Evolutionary conservation across 37 sponge, comb jelly and placozoan genomes (phyloP), one percentile per base, ranked within the genome.

Genomic region (Amphimedon queenslandica): DNA sequence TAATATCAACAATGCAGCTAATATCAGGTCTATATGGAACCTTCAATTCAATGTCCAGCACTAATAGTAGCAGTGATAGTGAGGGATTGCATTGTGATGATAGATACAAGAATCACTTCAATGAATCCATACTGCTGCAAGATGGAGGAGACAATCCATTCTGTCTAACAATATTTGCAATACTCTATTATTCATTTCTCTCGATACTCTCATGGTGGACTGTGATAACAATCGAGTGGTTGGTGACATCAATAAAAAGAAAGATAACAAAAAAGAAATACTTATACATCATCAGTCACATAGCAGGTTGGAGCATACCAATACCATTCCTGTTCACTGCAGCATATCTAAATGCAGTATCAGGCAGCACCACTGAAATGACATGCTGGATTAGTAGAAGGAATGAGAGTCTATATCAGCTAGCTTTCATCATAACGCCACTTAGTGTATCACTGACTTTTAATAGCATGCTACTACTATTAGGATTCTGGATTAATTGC

Each of bases 161-260:
- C 16, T 88, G 89, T 37, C 21, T 24, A 0, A 31, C 53, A 24
- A 28, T 74, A 21, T 88, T 88, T 55, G 24, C 74, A 33, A 10
- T 79, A 24, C 2, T 41, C 2, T 88, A 88, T 43, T 88, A 77
- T 43, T 80, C 57, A n/a, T 74, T 80, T 0, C 56, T 88, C 2
- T 78, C 80, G 8, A 79, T 70, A 20, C 83, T 84, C 84, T 42
- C 24, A 4, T 88, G 89, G 89, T 83, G 89, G 84, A 30, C 42
- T 0, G 58, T 70, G 2, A 37, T 79, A 11, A 70, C 70, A 2
- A 8, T 75, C 6, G 61, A 78, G 55, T 88, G 89, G 89, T 58
- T 82, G 25, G 38, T 78, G 10, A 41, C 51, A 16, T 53, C 38
- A 11, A 31, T 75, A 5, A 47, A 37, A 11, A n/a, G 24, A 4